Conservation (phyloP, 2,888 invertebrate species). For the Colostygia pectinataria region DNA sequence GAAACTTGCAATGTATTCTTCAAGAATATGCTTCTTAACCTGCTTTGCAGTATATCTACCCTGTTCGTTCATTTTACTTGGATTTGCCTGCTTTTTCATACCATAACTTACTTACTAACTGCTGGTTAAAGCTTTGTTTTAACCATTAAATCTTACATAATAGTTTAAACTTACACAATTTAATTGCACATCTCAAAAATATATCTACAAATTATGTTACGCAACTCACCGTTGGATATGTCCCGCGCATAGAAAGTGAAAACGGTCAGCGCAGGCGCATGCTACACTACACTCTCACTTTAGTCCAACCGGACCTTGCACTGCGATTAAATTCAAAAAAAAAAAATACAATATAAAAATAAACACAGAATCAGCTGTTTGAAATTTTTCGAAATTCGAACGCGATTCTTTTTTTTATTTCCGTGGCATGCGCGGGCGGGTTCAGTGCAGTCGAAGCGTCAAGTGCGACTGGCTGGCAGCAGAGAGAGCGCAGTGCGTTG, state of each 20-base stretch:
- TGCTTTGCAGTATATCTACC: no score
- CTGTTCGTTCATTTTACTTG: no score
- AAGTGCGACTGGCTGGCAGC: slow-evolving; percentile 57
- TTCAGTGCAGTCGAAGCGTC: slow-evolving; percentile 50
- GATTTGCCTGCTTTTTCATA: no score
- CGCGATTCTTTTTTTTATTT: slow-evolving; percentile 44
- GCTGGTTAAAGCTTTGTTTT: no score
- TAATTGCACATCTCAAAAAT: slow-evolving; percentile 35
- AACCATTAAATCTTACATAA: background rate
- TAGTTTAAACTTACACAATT: slow-evolving; percentile 7
- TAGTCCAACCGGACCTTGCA: slow-evolving; percentile 59
- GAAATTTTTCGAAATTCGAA: slow-evolving; percentile 47
- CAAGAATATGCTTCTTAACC: no score
- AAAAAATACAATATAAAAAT: slow-evolving; percentile 12
- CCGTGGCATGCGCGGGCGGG: slow-evolving; percentile 33
- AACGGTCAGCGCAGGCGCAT: slow-evolving; percentile 63
- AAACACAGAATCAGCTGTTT: slow-evolving; percentile 45
- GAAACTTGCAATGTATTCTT: no score
- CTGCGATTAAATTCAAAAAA: slow-evolving; percentile 35
- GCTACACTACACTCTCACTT: slow-evolving; percentile 60
- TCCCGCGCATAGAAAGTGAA: slow-evolving; percentile 77
- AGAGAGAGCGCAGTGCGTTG: slow-evolving; percentile 44
- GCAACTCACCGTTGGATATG: slow-evolving; percentile 64
- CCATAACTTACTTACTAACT: no score
- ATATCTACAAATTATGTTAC: slow-evolving; percentile 40